Evolutionary conservation across 1,140 invertebrate species (phyloP).

Genomic region (Araneus ventricosus): DNA sequence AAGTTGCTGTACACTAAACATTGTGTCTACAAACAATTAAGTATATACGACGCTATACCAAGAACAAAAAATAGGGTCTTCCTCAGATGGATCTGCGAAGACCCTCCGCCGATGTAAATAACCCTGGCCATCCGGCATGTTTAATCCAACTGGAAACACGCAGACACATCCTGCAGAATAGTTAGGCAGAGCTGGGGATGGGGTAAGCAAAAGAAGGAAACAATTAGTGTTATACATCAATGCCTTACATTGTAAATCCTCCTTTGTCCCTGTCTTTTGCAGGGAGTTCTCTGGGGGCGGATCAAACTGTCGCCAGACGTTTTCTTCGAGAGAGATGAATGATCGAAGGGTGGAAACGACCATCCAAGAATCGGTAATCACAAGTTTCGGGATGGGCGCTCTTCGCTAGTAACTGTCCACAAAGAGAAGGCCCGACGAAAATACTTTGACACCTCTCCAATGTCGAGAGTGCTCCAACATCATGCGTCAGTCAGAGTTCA

Average conservation of each 20-base stretch:
- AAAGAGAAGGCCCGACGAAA: neutral
- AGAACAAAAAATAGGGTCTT: too few species aligned
- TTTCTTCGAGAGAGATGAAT: slow-evolving; percentile 26
- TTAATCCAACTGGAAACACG: neutral
- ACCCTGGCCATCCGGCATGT: too few species aligned
- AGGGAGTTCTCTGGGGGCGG: neutral
- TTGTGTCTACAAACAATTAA: too few species aligned
- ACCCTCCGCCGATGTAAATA: too few species aligned
- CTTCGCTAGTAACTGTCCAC: neutral
- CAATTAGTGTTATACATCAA: slow-evolving; percentile 34
- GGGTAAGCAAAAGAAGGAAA: neutral
- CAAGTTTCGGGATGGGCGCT: neutral
- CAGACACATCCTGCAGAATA: neutral
- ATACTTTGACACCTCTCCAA: neutral
- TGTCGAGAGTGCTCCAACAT: neutral
- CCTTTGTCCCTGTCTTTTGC: slow-evolving; percentile 17
- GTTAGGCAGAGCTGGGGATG: neutral
- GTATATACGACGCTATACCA: too few species aligned
- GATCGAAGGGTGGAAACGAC: neutral
- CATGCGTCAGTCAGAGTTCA: too few species aligned
- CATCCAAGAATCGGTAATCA: neutral
- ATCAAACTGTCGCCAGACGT: neutral
- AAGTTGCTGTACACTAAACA: too few species aligned
- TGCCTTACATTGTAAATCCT: neutral
- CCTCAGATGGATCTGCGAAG: too few species aligned